phyloP scores from a whole-genome alignment of 2,113 vertebrate species.

The Canis aureus region DNA sequence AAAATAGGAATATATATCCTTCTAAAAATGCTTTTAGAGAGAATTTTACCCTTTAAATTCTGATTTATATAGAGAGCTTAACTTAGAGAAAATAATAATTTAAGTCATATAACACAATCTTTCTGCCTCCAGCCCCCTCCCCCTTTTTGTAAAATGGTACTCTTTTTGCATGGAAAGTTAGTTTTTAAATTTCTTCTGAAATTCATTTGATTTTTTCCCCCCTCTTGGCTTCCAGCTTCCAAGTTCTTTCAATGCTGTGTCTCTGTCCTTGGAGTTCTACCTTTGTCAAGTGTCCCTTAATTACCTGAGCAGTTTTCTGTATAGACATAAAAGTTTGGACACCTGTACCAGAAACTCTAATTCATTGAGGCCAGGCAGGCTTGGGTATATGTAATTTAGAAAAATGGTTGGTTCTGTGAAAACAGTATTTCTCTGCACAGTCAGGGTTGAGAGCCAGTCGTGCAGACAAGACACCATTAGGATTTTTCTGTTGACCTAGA shows the following conservation, averaged over 20 bases:
- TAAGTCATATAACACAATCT: neutral
- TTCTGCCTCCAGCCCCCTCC: neutral
- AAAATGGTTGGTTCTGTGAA: neutral
- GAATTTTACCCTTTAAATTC: slow-evolving; percentile 53
- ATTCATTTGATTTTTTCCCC: neutral
- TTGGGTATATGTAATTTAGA: neutral
- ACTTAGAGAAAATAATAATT: neutral
- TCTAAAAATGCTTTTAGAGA: slow-evolving; percentile 69
- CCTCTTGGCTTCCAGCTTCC: neutral
- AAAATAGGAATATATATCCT: slow-evolving; percentile 59
- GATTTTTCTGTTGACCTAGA: slow-evolving; percentile 25
- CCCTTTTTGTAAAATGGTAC: neutral
- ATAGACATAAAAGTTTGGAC: neutral
- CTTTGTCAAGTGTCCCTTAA: slow-evolving; percentile 3
- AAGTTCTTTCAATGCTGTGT: neutral
- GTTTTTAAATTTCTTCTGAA: slow-evolving; percentile 20
- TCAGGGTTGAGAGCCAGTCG: neutral
- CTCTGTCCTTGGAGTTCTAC: neutral
- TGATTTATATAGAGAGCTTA: slow-evolving; percentile 19
- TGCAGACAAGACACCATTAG: neutral
- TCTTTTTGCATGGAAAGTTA: slow-evolving; percentile 27
- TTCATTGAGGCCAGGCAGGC: neutral
- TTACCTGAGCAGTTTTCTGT: neutral
- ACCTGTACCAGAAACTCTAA: neutral
- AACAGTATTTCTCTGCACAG: neutral